phyloP scores from a whole-genome alignment of 2,888 invertebrate genomes.

The Magallana nippona region DNA sequence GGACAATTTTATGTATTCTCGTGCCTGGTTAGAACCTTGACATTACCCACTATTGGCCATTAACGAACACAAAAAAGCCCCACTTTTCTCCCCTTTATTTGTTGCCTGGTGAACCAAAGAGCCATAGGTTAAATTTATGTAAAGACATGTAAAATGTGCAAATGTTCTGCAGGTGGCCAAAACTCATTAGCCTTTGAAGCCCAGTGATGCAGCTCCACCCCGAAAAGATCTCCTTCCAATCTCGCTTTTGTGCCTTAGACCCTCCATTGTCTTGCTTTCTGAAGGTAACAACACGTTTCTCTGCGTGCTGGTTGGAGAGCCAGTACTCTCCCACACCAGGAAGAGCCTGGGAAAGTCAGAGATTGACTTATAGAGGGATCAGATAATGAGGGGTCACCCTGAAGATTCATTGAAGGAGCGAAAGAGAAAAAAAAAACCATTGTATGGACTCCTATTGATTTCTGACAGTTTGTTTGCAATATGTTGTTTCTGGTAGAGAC shows the following conservation, averaged over 20 bases:
- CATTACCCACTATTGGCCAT: background rate
- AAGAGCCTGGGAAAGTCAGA: constrained; percentile 21
- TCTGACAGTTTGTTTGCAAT: constrained; percentile 2
- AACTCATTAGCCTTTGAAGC: constrained; percentile 14
- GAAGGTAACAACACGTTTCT: constrained; percentile 17
- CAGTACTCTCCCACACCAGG: constrained; percentile 3
- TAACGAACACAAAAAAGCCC: background rate
- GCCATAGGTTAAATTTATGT: constrained; percentile 30
- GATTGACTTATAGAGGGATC: constrained; percentile 11
- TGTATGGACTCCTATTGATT: background rate
- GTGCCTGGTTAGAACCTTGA: background rate
- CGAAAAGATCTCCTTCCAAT: constrained; percentile 5
- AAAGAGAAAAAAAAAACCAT: background rate
- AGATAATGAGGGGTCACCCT: background rate
- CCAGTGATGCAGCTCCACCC: constrained; percentile 22
- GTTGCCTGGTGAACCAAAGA: background rate
- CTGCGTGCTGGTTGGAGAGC: background rate
- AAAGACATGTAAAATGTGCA: constrained; percentile 35
- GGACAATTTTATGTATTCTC: background rate
- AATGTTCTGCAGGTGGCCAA: constrained; percentile 29
- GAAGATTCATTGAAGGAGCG: background rate
- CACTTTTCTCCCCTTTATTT: background rate
- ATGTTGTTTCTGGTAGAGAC: background rate
- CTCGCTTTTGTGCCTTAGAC: background rate
- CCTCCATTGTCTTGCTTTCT: constrained; percentile 1